Evolutionary conservation across 2,888 invertebrate species (phyloP).

Genomic region (Embidobia sp.): DNA sequence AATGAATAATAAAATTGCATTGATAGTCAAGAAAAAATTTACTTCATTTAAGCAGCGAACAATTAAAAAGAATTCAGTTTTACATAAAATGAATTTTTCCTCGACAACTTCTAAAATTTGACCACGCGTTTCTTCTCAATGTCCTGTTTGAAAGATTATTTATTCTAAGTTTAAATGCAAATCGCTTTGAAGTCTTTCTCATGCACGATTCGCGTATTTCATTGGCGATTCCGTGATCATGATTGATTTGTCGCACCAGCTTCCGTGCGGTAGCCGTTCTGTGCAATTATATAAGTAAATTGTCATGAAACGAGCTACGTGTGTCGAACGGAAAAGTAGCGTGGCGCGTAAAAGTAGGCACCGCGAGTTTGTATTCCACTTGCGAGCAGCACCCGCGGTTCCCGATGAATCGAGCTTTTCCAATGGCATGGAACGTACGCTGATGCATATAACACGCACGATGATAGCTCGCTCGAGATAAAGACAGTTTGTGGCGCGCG

Average conservation of each 20-base stretch:
- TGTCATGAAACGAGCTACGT: conserved; percentile 45
- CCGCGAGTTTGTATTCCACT: conserved; percentile 25
- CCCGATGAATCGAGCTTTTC: conserved; percentile 39
- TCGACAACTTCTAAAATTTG: no score
- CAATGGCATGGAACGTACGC: conserved; percentile 28
- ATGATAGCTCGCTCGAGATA: conserved; percentile 40
- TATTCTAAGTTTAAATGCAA: no score
- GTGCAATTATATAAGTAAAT: conserved; percentile 55
- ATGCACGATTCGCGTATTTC: no score
- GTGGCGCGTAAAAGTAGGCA: conserved; percentile 16
- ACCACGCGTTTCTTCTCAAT: no score
- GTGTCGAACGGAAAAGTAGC: conserved; percentile 25
- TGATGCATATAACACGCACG: conserved; percentile 24
- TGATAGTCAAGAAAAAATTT: no score
- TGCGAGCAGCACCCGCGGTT: conserved; percentile 5
- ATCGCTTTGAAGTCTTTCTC: no score
- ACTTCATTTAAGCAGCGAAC: no score
- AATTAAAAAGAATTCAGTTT: no score
- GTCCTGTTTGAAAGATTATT: no score
- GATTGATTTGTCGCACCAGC: conserved; percentile 36
- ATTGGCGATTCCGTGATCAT: conserved; percentile 1
- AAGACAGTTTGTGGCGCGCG: conserved; percentile 36
- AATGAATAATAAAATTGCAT: no score
- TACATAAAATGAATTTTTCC: no score
- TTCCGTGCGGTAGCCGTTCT: conserved; percentile 28